Base-by-base conservation (phyloP, 2,797 vertebrate genomes). In the Naso thynnoides region DNA sequence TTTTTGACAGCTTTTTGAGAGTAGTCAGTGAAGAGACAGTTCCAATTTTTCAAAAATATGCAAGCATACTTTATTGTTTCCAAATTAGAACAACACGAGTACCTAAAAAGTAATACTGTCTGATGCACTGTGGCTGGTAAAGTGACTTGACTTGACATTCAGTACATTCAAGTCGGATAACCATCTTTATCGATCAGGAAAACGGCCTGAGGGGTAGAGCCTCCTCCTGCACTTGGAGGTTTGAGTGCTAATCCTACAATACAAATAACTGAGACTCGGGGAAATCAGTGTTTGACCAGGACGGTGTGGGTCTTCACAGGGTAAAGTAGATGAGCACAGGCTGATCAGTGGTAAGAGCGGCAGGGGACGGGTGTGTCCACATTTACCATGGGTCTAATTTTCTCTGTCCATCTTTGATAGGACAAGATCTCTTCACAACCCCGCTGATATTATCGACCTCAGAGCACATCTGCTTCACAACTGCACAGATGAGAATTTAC, bases 191-290 rank as follows among this genome's bases (percentile, higher is more conserved):
- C 0, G 77, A 89, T 91, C 73, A 68, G 57, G 49, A 73, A 86
- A 91, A 91, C 52, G 73, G 82, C 87, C 84, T 19, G 54, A 78
- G 79, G 78, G 91, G 50, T 74, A 29, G 54, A 73, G 67, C 64
- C 23, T 65, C 53, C 54, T 58, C 31, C 21, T 60, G 68, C 81
- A 86, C 76, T 73, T 68, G 29, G 56, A 68, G 77, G 73, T 83
- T 74, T 73, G 31, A 60, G 50, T 11, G 8, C 47, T 87, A 85
- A 91, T 86, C 80, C 70, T 60, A 48, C 73, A 78, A 73, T 77
- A 73, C 33, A n/a, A 73, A 80, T 86, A 45, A 57, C 50, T 23
- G 59, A 36, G 38, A 63, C 11, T 6, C 44, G 59, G 33, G 71
- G 74, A 87, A 86, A 82, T 88, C 66, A 63, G 50, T 44, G 59